phyloP scores from a whole-genome alignment of 2,797 vertebrate genomes.

The Sarcoramphus papa region DNA sequence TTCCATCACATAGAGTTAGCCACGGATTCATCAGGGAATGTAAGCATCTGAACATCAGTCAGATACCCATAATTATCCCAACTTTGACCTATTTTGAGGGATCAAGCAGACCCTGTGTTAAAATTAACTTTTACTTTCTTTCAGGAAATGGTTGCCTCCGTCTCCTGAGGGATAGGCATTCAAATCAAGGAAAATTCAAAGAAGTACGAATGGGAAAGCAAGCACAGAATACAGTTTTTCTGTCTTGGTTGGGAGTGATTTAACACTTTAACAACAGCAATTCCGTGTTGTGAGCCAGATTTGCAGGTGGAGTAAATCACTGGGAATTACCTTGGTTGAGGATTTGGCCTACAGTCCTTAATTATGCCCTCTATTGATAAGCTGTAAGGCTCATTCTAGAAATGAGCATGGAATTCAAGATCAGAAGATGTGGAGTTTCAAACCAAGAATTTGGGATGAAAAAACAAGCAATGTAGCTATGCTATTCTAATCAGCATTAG shows the following conservation, averaged over 20 bases:
- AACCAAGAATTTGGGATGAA: background rate
- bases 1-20: slow-evolving; percentile 43
- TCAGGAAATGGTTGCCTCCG: background rate
- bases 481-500: background rate
- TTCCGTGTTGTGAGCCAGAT: background rate
- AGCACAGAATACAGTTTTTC: background rate
- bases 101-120: background rate
- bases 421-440: background rate
- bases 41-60: slow-evolving; percentile 36
- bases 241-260: background rate
- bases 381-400: background rate
- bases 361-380: slow-evolving; percentile 20
- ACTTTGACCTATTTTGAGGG: slow-evolving; percentile 39
- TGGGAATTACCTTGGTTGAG: background rate
- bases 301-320: background rate
- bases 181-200: background rate
- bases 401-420: background rate
- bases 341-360: slow-evolving; percentile 14
- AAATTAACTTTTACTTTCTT: background rate
- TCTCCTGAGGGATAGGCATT: background rate
- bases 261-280: background rate
- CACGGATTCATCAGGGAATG: slow-evolving; percentile 35
- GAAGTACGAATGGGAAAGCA: background rate
- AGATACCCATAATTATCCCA: slow-evolving; percentile 14
- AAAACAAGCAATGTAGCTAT: background rate